Percentiles rank a stretch among this genome's conserved stretches.
Evolutionary conservation across 2,797 vertebrate species (phyloP).

Genomic region (Epinephelus awoara): DNA sequence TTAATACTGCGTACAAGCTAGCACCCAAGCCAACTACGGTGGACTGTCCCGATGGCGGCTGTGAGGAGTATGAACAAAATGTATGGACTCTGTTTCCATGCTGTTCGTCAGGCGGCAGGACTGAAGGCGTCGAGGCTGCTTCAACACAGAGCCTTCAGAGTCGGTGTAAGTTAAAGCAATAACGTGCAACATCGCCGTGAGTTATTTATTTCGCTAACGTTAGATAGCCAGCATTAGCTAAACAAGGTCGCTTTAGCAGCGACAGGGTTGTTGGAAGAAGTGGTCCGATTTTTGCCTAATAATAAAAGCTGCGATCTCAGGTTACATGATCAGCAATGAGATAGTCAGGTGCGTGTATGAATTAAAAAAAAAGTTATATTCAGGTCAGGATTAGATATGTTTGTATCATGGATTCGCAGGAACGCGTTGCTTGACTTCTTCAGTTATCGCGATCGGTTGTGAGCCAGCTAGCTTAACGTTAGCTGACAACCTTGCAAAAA

Average conservation of each 20-base stretch:
- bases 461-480: background rate
- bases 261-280: background rate
- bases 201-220: too few relatives aligned
- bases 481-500: slow-evolving; percentile 9
- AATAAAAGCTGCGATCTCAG: background rate
- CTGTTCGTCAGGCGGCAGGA: slow-evolving; percentile 64
- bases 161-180: slow-evolving; percentile 75
- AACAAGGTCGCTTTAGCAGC: slow-evolving; percentile 4
- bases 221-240: background rate
- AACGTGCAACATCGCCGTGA: rapidly evolving
- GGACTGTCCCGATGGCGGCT: slow-evolving; percentile 48
- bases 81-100: slow-evolving; percentile 73
- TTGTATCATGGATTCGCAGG: background rate
- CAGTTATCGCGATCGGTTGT: slow-evolving; percentile 35
- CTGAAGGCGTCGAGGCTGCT: slow-evolving; percentile 61
- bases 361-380: background rate
- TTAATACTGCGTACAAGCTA: background rate
- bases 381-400: background rate
- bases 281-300: background rate
- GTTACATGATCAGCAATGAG: rapidly evolving
- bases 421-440: background rate
- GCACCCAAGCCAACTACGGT: background rate
- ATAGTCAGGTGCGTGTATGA: background rate
- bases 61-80: slow-evolving; percentile 73
- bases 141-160: slow-evolving; percentile 78